Base-by-base conservation (phyloP, 37 sponge, comb jelly and placozoan species). In the Agelas oroides region DNA sequence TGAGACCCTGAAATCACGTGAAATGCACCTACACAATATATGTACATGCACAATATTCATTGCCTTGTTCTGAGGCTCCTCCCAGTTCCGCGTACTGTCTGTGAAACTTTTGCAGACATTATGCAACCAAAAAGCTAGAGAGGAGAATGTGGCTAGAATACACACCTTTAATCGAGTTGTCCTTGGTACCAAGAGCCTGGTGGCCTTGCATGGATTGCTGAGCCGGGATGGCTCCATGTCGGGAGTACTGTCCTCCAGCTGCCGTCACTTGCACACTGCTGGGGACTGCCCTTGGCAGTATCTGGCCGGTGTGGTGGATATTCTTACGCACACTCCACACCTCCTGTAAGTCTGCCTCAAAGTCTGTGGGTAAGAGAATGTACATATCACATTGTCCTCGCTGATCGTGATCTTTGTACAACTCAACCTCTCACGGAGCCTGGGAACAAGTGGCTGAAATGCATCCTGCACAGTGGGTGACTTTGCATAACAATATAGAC, bases 291-390 rank as follows among this genome's bases (percentile, higher is more conserved):
- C 1, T 27, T n/a, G 59, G 25, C 24, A 30, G n/a, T 5, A 40
- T 2, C 40, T 16, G 35, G 18, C 75, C 78, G 6, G 25, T 33
- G 68, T 81, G 78, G 32, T 76, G 76, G 57, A 91, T 82, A 74
- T 91, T 91, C 67, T 83, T 91, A 20, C 79, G 63, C 3, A 91
- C 87, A 62, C 92, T 91, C 92, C 92, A 91, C 41, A 87, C 92
- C n/a, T 86, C 92, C 54, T 91, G 87, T 19, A 91, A 69, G 19
- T 85, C 80, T 20, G 84, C 74, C 32, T 91, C 87, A 78, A 83
- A 78, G 23, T 73, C 87, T 76, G 71, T n/a, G n/a, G n/a, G n/a
- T 1, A 72, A 27, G 23, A 75, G 34, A n/a, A 32, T 5, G 67
- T 18, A 39, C 5, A 77, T 25, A 69, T 55, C 34, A 56, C 2